Conservation (phyloP, 1,140 invertebrate genomes). For the Dendroctonus valens region DNA sequence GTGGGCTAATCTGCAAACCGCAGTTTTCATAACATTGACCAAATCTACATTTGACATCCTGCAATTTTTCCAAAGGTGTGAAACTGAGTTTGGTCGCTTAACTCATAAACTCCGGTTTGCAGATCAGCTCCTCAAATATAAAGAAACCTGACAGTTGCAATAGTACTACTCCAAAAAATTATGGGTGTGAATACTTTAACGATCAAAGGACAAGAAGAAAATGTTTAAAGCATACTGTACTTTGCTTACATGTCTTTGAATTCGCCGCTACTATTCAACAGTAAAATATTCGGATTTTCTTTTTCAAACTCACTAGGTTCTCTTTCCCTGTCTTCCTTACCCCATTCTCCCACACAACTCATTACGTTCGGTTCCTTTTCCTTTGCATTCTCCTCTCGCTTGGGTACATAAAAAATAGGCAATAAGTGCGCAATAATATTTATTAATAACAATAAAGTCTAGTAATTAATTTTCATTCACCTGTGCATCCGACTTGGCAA, state of each 20-base stretch:
- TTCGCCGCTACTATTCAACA: conserved; percentile 71
- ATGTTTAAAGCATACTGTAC: too few relatives aligned
- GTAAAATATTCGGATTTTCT: conserved; percentile 75
- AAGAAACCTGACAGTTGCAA: background rate
- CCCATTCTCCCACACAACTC: conserved; percentile 69
- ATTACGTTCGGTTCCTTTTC: conserved; percentile 69
- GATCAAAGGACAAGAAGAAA: too few relatives aligned
- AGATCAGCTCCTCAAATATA: background rate
- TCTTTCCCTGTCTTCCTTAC: conserved; percentile 65
- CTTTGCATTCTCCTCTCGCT: conserved; percentile 66
- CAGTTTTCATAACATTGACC: background rate
- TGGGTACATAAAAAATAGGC: conserved; percentile 31
- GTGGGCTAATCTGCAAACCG: background rate
- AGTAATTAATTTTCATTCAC: conserved; percentile 53
- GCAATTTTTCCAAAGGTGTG: background rate
- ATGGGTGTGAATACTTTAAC: background rate
- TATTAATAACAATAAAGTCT: conserved; percentile 15
- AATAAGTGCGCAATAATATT: background rate
- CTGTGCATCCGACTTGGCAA: conserved; percentile 77
- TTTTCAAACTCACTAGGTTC: conserved; percentile 74
- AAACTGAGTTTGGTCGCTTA: background rate
- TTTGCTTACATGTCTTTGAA: conserved; percentile 74
- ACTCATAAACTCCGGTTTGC: background rate
- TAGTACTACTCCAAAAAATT: background rate
- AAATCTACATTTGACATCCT: background rate